phyloP scores from a whole-genome alignment of 2,888 invertebrate species.

The Microctonus aethiopoides region DNA sequence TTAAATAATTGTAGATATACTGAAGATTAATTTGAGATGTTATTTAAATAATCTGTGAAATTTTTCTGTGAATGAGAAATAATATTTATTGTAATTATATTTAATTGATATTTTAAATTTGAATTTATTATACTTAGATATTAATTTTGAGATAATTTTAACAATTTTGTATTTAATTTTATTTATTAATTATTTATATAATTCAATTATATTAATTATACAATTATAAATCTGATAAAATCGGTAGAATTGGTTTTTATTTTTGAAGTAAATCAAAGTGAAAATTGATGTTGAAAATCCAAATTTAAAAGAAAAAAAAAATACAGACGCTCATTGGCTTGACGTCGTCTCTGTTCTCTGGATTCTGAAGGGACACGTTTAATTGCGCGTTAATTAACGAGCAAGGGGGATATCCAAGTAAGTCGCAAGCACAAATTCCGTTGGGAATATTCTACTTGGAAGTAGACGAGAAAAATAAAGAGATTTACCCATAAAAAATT shows the following conservation, averaged over 20 bases:
- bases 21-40: too few relatives aligned
- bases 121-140: too few relatives aligned
- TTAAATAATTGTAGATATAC: too few relatives aligned
- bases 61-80: too few relatives aligned
- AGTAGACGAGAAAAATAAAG: neutral
- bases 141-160: too few relatives aligned
- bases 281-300: neutral
- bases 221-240: too few relatives aligned
- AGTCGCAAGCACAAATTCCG: conserved; percentile 1
- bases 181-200: too few relatives aligned
- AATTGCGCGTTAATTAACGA: conserved; percentile 26
- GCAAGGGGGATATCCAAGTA: neutral
- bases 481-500: neutral
- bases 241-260: conserved; percentile 1
- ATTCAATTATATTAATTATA: too few relatives aligned
- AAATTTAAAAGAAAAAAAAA: neutral
- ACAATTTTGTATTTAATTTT: too few relatives aligned
- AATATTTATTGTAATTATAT: too few relatives aligned
- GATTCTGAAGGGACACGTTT: conserved; percentile 16
- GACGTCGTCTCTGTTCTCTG: neutral
- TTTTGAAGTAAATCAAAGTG: conserved; percentile 1
- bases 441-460: conserved; percentile 14
- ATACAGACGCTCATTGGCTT: neutral
- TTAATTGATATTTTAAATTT: too few relatives aligned
- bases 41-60: too few relatives aligned